Percentiles rank a stretch among this genome's conserved stretches.
These are phyloP conservation scores for Gambelia wislizenii DNA, from an alignment of 2,797 vertebrate species.

Conservation along the genomic window DNA sequence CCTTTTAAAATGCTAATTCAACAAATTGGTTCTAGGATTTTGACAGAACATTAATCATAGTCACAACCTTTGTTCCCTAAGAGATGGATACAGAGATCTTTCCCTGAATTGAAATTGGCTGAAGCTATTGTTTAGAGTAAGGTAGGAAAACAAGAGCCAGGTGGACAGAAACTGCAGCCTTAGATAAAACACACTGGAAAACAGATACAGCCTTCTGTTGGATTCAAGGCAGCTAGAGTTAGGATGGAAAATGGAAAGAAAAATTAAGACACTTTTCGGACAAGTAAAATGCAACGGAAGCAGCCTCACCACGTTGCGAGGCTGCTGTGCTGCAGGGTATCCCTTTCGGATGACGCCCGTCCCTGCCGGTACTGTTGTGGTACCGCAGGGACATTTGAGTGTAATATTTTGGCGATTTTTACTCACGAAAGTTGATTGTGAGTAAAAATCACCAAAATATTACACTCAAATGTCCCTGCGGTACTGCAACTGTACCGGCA, in stretches of 20 bases:
- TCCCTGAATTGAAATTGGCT: neutral
- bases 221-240: neutral
- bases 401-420: no score
- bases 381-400: no score
- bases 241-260: neutral
- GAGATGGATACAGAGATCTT: neutral
- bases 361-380: no score
- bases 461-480: no score
- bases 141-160: neutral
- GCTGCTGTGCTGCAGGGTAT: no score
- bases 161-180: neutral
- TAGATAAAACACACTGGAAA: neutral
- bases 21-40: slow-evolving; percentile 29
- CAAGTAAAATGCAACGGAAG: no score
- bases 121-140: neutral
- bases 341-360: no score
- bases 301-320: no score
- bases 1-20: slow-evolving; percentile 7
- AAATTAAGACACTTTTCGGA: neutral
- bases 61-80: neutral
- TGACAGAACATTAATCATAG: slow-evolving; percentile 15
- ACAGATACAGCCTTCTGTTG: neutral
- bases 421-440: no score
- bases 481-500: no score
- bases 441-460: no score